A percentile compares a stretch with the other conserved stretches of the same genome.
Evolutionary conservation across 1,140 invertebrate species (phyloP).

Genomic region (Helicoverpa zea): DNA sequence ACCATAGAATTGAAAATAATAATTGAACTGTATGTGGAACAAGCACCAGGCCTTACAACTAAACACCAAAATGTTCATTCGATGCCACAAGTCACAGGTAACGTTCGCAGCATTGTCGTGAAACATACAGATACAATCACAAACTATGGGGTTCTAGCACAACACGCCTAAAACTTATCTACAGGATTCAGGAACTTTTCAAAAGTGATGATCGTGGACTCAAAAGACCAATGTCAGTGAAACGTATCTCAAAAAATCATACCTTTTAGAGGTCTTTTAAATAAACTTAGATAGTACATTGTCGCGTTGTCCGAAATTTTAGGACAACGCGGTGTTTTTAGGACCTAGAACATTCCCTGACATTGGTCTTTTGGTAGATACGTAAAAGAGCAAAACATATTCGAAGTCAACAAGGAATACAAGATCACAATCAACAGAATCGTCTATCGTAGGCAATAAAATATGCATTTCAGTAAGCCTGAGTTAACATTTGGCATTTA

Average conservation of each 20-base stretch:
- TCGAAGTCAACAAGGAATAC: not conserved
- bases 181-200: slow-evolving; percentile 21
- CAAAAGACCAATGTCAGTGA: not conserved
- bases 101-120: slow-evolving; percentile 35
- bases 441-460: too few relatives aligned
- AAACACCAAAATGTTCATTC: slow-evolving; percentile 63
- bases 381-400: not conserved
- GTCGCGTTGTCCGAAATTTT: too few relatives aligned
- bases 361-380: slow-evolving; percentile 16
- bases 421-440: not conserved
- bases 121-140: slow-evolving; percentile 36
- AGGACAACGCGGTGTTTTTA: too few relatives aligned
- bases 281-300: too few relatives aligned
- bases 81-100: slow-evolving; percentile 59
- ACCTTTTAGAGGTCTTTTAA: not conserved
- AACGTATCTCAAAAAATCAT: not conserved
- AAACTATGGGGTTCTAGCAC: slow-evolving; percentile 37
- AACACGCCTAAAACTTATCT: slow-evolving; percentile 27
- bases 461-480: too few relatives aligned
- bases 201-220: not conserved
- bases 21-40: slow-evolving; percentile 46
- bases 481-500: not conserved
- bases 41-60: slow-evolving; percentile 63
- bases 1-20: not conserved
- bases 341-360: not conserved